Base-by-base conservation (phyloP, 1,140 invertebrate species). In the Pentalonia nigronervosa region DNA sequence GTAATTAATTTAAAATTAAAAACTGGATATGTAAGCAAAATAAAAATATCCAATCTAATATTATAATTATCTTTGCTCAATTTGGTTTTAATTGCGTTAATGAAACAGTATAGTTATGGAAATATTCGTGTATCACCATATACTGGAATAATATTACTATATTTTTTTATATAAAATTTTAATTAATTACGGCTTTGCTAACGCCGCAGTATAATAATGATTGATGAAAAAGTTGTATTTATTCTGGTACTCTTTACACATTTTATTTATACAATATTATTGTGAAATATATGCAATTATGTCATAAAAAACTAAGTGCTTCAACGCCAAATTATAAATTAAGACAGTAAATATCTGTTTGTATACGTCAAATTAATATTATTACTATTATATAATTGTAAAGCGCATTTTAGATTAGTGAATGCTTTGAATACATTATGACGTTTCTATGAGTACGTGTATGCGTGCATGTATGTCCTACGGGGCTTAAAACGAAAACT, bases 191-290 rank as follows among this genome's bases (percentile, higher is more conserved):
- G 1, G 14, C 14, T 76, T 76, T 76, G 4, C 14, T 0, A n/a
- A 76, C 17, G 14, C 14, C 60, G 30, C 30, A n/a, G 4, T 76
- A 67, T 11, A n/a, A n/a, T 76, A 34, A 76, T 76, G 30, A 76
- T 76, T 76, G n/a, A 76, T 76, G 60, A n/a, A 76, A 76, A 76
- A 76, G 30, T 76, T 76, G 14, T 67, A 67, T 67, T 76, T n/a
- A 34, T n/a, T n/a, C 30, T 67, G n/a, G 30, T 76, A 7, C 14
- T n/a, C 14, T 67, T 67, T 17, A 14, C 2, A 6, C 4, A 2
- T 67, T 67, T 14, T 7, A n/a, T 76, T n/a, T 34, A 4, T 76
- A 76, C 3, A n/a, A 76, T 76, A 76, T 7, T 6, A n/a, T 17
- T 76, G 14, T 34, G 6, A n/a, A 76, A 17, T 17, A 30, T 76